Evolutionary conservation across 2,888 invertebrate species (phyloP), one percentile per base, ranked within the genome.

Genomic region (Gandaritis pyraliata): DNA sequence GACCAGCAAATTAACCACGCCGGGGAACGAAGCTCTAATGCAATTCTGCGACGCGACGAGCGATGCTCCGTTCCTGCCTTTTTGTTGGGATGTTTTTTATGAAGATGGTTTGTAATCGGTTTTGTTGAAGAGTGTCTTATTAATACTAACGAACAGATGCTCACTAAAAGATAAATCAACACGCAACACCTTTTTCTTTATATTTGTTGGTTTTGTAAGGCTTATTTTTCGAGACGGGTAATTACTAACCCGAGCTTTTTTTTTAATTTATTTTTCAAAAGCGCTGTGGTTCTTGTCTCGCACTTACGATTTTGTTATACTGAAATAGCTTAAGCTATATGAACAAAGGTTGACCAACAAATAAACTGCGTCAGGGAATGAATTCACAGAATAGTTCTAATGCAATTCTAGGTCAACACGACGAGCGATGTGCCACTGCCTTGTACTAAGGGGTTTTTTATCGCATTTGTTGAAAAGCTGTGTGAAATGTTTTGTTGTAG

Each of bases 1-100:
- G 81, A 77, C 81, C 80, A 79, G 75, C 77, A 77, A 84, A 84
- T 84, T 84, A 84, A 82, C 82, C 76, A 75, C 67, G 70, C 73
- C 66, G 61, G 73, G 74, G 78, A 74, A 72, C 67, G 68, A 67
- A 64, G 60, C 64, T 70, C 77, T 82, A 82, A 84, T 82, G 76
- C 78, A 79, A 83, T 83, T 79, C 68, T 54, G 53, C 55, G 41
- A 50, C 56, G 39, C 50, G 48, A 39, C 49, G 33, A 41, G 50
- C 39, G 55, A 49, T 49, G 61, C 48, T 55, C 52, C 43, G 45
- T 36, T 39, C 10, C 45, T 56, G 46, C 48, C 46, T 50, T 55
- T 59, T 51, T 49, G 39, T 38, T 12, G 41, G 2, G 36, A 18
- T 18, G 45, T 16, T 43, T 56, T 57, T 50, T 45, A 53, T 5